Evolutionary conservation across 2,797 vertebrate genomes (phyloP), one percentile per base, ranked within the genome.

Genomic region (Lithobates sylvaticus): DNA sequence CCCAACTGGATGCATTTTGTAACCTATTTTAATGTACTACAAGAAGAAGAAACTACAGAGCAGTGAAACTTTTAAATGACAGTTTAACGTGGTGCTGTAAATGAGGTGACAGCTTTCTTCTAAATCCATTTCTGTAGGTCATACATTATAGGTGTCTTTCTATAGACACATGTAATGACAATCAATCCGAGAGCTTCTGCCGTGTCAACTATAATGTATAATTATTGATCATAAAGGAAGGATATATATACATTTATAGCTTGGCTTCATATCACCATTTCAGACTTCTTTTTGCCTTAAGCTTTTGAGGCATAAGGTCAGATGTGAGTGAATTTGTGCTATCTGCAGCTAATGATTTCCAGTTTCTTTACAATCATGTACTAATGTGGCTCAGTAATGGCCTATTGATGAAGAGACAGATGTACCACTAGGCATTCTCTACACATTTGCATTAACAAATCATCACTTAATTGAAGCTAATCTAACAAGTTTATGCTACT

Each of bases 401-500:
- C 92, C 94, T 94, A 91, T 94, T 93, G 94, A 94, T 93, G 92
- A 93, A 93, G 92, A 95, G 93, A 94, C 93, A 95, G 94, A 95
- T 95, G 94, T 92, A 94, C 90, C 91, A 92, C 92, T 92, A 94
- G 92, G 93, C 94, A 95, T 95, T 95, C 86, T 88, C 91, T 89
- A 91, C 91, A 94, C 93, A 95, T 94, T 94, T 95, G 94, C 93
- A 94, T 94, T 94, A 94, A 95, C 94, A 95, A 95, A 94, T 95
- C 94, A 95, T 94, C 93, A 94, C 94, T 95, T 94, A 95, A 95
- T 94, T 94, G 93, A 95, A 94, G 94, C 94, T 93, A 93, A 93
- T 95, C 93, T 93, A 95, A 95, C 94, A 94, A 94, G 93, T 95
- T 95, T 95, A 95, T 94, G 94, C 92, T 94, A 94, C 93, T 95